These are phyloP conservation scores for Chiloscyllium punctatum DNA, from an alignment of 2,797 vertebrate species.

Conservation along the genomic window DNA sequence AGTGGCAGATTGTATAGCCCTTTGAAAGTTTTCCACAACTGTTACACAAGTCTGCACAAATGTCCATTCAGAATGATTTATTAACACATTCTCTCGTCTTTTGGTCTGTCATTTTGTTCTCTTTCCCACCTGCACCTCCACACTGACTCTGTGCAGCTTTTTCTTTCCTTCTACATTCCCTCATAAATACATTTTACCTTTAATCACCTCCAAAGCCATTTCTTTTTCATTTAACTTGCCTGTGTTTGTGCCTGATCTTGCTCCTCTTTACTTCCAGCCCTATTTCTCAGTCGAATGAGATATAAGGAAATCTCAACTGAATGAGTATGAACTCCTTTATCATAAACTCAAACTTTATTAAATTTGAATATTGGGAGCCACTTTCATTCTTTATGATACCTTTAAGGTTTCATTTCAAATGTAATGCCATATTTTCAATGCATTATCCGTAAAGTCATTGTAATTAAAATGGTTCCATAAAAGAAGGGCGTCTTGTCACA, in stretches of 20 bases:
- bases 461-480: not conserved
- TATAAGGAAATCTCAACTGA: no score
- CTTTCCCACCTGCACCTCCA: not conserved
- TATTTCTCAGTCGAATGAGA: not conserved
- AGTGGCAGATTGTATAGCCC: not conserved
- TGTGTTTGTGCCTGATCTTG: not conserved
- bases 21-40: not conserved
- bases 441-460: no score
- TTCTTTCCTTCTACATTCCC: not conserved
- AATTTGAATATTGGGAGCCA: not conserved
- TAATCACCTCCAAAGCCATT: not conserved
- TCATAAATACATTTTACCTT: not conserved
- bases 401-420: not conserved
- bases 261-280: not conserved
- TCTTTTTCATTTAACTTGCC: not conserved
- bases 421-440: not conserved
- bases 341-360: not conserved
- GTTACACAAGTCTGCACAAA: not conserved
- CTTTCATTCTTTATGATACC: not conserved
- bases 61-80: not conserved
- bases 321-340: no score
- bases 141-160: not conserved
- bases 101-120: not conserved
- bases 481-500: not conserved
- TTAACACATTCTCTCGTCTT: not conserved